Conservation (phyloP, 2,113 vertebrate species). For the Drymodes brunneopygia region DNA sequence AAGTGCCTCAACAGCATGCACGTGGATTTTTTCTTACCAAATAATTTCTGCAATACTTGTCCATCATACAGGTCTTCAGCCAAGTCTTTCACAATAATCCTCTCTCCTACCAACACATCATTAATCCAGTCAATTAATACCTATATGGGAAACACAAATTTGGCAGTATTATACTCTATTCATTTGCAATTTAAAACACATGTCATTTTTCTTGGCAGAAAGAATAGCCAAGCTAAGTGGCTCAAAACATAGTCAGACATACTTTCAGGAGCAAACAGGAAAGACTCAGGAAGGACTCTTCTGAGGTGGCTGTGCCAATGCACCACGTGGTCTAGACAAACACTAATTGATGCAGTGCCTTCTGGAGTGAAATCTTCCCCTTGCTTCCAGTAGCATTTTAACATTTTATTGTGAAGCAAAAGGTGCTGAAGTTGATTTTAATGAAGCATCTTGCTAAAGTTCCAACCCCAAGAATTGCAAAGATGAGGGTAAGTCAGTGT, state of each 20-base stretch:
- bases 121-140: slow-evolving; percentile 93
- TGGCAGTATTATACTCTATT: slow-evolving; percentile 25
- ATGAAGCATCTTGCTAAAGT: not conserved
- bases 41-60: slow-evolving; percentile 89
- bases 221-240: not conserved
- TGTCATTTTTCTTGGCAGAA: not conserved
- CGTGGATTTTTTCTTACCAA: slow-evolving; percentile 73
- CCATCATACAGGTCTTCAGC: slow-evolving; percentile 88
- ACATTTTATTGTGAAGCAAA: not conserved
- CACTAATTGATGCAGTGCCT: not conserved
- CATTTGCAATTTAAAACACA: slow-evolving; percentile 49
- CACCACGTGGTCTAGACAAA: not conserved
- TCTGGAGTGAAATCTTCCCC: not conserved
- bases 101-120: slow-evolving; percentile 86
- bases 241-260: not conserved
- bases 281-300: not conserved
- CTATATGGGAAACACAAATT: slow-evolving; percentile 65
- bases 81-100: slow-evolving; percentile 90
- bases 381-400: not conserved
- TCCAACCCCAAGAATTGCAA: not conserved
- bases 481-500: not conserved
- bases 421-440: not conserved
- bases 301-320: not conserved
- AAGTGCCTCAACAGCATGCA: not conserved
- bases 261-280: not conserved